A percentile compares a stretch with the other conserved stretches of the same genome.
Conservation (phyloP, 2,797 vertebrate species). For the Phrynocephalus forsythii region DNA sequence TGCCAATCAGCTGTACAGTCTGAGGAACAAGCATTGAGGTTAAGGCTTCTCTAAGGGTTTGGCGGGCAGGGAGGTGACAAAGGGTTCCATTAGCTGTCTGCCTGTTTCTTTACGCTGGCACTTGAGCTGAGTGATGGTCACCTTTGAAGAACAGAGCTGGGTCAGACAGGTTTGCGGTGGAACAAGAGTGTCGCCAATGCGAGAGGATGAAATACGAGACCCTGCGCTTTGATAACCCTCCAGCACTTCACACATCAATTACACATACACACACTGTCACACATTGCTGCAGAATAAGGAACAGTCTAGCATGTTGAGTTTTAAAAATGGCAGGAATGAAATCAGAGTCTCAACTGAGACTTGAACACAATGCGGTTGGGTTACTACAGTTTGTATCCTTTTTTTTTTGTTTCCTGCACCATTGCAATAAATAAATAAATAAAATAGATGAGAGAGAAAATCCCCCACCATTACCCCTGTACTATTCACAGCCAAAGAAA, state of each 20-base stretch:
- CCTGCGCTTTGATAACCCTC: not conserved
- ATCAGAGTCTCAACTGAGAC: conserved; percentile 25
- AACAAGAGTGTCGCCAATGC: not conserved
- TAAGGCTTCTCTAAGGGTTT: not conserved
- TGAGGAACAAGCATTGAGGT: not conserved
- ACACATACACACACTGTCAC: not conserved
- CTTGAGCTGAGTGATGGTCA: not conserved
- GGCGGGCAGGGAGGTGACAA: not conserved
- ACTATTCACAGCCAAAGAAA: conserved; percentile 67
- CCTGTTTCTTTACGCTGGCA: not conserved
- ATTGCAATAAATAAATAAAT: conserved; percentile 41
- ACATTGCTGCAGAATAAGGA: conserved; percentile 24
- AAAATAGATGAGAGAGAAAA: not conserved
- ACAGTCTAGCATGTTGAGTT: conserved; percentile 11
- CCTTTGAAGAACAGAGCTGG: not conserved
- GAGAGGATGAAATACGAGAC: not conserved
- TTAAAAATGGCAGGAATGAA: conserved; percentile 22
- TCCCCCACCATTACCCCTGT: conserved; percentile 42
- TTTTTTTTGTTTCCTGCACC: conserved; percentile 58
- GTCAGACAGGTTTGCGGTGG: not conserved
- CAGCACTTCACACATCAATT: not conserved
- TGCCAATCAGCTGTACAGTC: not conserved
- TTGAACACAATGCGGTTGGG: not conserved
- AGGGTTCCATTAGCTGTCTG: too few species aligned
- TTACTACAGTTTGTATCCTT: conserved; percentile 46